Conservation (phyloP, 2,888 invertebrate species). For the Leptopilina drosophilae region DNA sequence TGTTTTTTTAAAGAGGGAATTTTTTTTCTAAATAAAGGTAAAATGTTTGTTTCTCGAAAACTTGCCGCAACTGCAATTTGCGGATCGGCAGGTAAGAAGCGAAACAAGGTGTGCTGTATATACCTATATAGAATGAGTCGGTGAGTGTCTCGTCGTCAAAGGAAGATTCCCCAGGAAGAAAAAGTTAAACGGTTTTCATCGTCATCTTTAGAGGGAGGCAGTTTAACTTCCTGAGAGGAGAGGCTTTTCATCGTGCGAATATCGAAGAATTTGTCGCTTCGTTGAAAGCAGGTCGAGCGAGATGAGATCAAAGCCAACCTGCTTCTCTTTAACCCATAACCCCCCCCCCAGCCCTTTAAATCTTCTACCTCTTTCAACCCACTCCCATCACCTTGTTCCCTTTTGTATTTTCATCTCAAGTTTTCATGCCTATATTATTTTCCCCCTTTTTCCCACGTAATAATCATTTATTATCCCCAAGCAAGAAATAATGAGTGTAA, state of each 20-base stretch:
- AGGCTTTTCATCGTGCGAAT: slow-evolving; percentile 75
- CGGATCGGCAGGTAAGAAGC: slow-evolving; percentile 42
- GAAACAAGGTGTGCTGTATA: slow-evolving; percentile 29
- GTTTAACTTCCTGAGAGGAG: slow-evolving; percentile 59
- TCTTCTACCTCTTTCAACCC: slow-evolving; percentile 42
- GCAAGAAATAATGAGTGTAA: slow-evolving; percentile 69
- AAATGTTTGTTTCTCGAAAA: not conserved
- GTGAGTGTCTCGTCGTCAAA: slow-evolving; percentile 46
- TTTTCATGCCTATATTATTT: slow-evolving; percentile 40
- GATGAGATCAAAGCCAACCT: slow-evolving; percentile 74
- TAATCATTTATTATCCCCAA: slow-evolving; percentile 75
- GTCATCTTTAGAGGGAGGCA: slow-evolving; percentile 47
- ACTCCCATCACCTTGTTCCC: slow-evolving; percentile 51
- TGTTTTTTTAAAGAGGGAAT: too few species aligned
- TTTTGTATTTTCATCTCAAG: slow-evolving; percentile 50
- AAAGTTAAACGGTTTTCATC: slow-evolving; percentile 56
- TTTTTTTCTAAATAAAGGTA: too few species aligned
- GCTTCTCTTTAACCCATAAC: slow-evolving; percentile 37
- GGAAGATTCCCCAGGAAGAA: slow-evolving; percentile 46
- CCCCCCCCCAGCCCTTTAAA: slow-evolving; percentile 52
- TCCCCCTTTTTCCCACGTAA: slow-evolving; percentile 60
- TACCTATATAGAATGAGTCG: slow-evolving; percentile 34
- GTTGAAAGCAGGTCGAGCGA: slow-evolving; percentile 69
- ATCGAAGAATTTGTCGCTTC: slow-evolving; percentile 76
- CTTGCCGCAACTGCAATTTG: not conserved